These are phyloP conservation scores for Mus caroli DNA, from an alignment of 2,797 vertebrate genomes.

Conservation along the genomic window DNA sequence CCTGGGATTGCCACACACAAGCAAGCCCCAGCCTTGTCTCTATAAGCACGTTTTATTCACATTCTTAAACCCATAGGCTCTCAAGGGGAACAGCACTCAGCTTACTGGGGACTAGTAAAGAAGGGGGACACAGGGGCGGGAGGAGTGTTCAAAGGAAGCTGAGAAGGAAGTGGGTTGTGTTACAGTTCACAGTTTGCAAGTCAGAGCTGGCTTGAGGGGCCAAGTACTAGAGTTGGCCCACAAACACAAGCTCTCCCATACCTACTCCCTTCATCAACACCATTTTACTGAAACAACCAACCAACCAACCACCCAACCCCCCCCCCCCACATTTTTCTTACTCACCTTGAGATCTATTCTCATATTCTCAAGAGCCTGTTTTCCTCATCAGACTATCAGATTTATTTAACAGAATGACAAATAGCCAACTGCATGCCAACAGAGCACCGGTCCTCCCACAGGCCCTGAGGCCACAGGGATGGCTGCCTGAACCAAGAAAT, in stretches of 20 bases:
- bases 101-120: neutral
- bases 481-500: neutral
- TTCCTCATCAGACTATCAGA: constrained; percentile 68
- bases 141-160: neutral
- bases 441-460: constrained; percentile 17
- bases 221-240: neutral
- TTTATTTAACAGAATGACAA: constrained; percentile 72
- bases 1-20: constrained; percentile 48
- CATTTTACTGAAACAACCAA: constrained; percentile 38
- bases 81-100: neutral
- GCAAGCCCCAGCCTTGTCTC: constrained; percentile 33
- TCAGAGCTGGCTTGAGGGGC: constrained; percentile 27
- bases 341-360: constrained; percentile 61
- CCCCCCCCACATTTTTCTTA: neutral
- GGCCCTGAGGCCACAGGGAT: neutral
- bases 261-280: neutral
- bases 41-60: constrained; percentile 53
- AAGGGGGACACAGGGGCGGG: too few species aligned
- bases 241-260: neutral
- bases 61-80: constrained; percentile 13
- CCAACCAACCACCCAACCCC: too few species aligned
- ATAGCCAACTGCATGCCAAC: constrained; percentile 39
- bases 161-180: neutral
- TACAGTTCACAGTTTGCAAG: neutral
- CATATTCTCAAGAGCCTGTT: constrained; percentile 54